phyloP scores from a whole-genome alignment of 2,888 invertebrate genomes.

The Orthonevra nobilis region DNA sequence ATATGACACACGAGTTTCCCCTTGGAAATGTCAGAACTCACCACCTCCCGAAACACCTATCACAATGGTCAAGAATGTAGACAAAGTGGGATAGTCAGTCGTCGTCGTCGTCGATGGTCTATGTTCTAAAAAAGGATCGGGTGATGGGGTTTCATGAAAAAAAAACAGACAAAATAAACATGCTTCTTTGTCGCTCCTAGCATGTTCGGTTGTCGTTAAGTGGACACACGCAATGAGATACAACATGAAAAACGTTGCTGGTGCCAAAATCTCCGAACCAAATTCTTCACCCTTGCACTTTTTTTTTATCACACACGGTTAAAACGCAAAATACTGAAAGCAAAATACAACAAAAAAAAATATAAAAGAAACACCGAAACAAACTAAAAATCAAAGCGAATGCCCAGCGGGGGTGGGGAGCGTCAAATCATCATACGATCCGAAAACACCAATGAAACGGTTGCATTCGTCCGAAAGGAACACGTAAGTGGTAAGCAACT shows the following conservation, averaged over 20 bases:
- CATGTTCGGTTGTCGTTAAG: slow-evolving; percentile 7
- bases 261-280: slow-evolving; percentile 30
- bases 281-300: neutral
- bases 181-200: neutral
- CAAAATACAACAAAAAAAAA: slow-evolving; percentile 7
- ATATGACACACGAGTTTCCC: neutral
- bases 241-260: neutral
- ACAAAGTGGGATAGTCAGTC: too few relatives aligned
- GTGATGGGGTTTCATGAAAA: slow-evolving; percentile 1
- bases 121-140: too few relatives aligned
- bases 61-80: neutral
- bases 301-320: neutral
- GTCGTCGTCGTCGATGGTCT: too few relatives aligned
- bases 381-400: slow-evolving; percentile 8
- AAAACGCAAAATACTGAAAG: slow-evolving; percentile 11
- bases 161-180: slow-evolving; percentile 5
- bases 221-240: slow-evolving; percentile 25
- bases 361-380: slow-evolving; percentile 28
- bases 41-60: neutral
- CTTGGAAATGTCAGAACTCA: neutral
- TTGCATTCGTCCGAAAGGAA: slow-evolving; percentile 53
- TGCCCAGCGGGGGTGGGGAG: slow-evolving; percentile 7
- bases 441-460: slow-evolving; percentile 60
- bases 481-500: slow-evolving; percentile 66
- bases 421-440: slow-evolving; percentile 61